A percentile compares a stretch with the other conserved stretches of the same genome.
phyloP scores from a whole-genome alignment of 1,140 invertebrate genomes.

The Acromyrmex heyeri region DNA sequence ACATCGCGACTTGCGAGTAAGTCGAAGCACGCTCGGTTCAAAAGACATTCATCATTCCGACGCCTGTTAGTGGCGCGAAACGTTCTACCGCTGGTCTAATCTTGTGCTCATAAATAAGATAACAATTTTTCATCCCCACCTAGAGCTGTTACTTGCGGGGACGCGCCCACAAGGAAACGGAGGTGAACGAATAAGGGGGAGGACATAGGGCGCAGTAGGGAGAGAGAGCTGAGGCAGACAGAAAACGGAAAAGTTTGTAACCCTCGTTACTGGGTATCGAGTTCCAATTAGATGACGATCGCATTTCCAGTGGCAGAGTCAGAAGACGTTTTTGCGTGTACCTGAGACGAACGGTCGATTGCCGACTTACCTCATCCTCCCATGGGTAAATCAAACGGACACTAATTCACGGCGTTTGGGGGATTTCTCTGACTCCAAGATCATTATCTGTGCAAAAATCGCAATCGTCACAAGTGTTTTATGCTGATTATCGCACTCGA shows the following conservation, averaged over 20 bases:
- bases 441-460: constrained; percentile 62
- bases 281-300: constrained; percentile 85
- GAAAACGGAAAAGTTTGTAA: constrained; percentile 82
- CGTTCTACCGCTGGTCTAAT: constrained; percentile 75
- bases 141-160: constrained; percentile 53
- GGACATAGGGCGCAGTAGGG: constrained; percentile 19
- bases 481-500: constrained; percentile 36
- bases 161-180: constrained; percentile 66
- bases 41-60: constrained; percentile 77
- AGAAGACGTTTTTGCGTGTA: constrained; percentile 77
- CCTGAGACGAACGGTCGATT: constrained; percentile 74
- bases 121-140: constrained; percentile 82
- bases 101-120: constrained; percentile 83
- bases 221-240: constrained; percentile 68
- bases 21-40: constrained; percentile 39
- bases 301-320: constrained; percentile 78
- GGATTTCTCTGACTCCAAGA: constrained; percentile 78
- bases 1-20: constrained; percentile 38
- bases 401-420: constrained; percentile 82
- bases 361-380: constrained; percentile 75
- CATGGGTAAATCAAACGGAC: constrained; percentile 79
- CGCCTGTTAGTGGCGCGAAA: constrained; percentile 77
- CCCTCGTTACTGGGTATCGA: constrained; percentile 84
- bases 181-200: constrained; percentile 37
- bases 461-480: constrained; percentile 61